Evolutionary conservation across 2,113 vertebrate species (phyloP), one percentile per base, ranked within the genome.

Genomic region (Vidua chalybeata): DNA sequence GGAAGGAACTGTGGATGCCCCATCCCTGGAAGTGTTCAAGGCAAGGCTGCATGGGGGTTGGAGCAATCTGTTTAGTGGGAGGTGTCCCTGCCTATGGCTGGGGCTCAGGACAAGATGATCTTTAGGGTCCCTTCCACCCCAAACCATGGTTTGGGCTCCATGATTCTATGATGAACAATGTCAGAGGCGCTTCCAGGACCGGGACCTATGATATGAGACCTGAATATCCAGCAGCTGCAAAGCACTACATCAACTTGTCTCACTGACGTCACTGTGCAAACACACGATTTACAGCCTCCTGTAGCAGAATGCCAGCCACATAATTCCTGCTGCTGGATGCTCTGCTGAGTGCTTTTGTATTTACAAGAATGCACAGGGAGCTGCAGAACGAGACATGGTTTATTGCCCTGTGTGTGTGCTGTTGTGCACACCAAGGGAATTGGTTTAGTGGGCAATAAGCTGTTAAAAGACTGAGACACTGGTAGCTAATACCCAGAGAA

Each of bases 381-480:
- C 85, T 84, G 41, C 81, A 69, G 78, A 94, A 93, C 0, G 1
- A 93, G 94, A 31, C 19, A 17, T 93, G 62, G 26, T 94, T 95
- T 92, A 96, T 56, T 73, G 87, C 81, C 13, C 62, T 55, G 15
- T 66, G 62, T 28, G 35, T 84, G 77, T 61, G 84, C 41, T 78
- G 52, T 16, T 96, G 58, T 49, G 66, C 61, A 84, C 77, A 22
- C 46, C n/a, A 2, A 92, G 91, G 79, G 94, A 87, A 79, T 91
- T 62, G 52, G 22, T 82, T 97, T 91, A 94, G 87, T 91, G 93
- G 89, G 89, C 87, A 96, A 96, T 95, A 96, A 95, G 62, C 89
- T 95, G 58, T 58, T 97, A 79, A 79, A 90, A 95, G 87, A 55
- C 62, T 89, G 84, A 94, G 87, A 30, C 62, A 23, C 23, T 91